Base-by-base conservation (phyloP, 2,888 invertebrate genomes). In the Meganola albula region DNA sequence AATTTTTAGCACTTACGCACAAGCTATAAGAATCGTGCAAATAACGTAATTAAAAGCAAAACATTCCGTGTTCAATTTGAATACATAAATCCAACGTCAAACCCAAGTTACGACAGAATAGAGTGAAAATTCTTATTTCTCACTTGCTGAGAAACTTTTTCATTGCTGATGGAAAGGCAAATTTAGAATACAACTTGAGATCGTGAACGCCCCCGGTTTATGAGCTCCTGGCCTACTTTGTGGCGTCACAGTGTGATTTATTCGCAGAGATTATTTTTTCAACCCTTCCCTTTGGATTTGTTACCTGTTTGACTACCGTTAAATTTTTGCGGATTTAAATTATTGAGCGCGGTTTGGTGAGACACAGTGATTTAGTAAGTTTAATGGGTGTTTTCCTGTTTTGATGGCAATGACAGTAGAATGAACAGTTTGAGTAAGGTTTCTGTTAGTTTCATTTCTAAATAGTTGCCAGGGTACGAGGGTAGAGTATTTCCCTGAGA, bases 81-180 rank as follows among this genome's bases (percentile, higher is more conserved):
- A 40, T 32, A 36, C 29, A 37, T 44, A 21, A 29, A 30, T 14
- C 27, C 23, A 10, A 26, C 29, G 47, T 53, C 49, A 44, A 11
- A 4, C 11, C 14, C 49, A 50, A 18, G 26, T 33, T 18, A 24
- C 31, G 26, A 12, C 26, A 30, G 40, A 39, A 40, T 40, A 31
- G 29, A 24, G 43, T 37, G 47, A 53, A 69, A 71, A 5, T 71
- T 67, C 63, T 52, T 56, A 66, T 69, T 61, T 65, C 58, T 51
- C 58, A 55, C 58, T 48, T 50, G 54, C 50, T 45, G 31, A 38
- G 42, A 31, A 51, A 65, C 68, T 73, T 57, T 68, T 77, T 75
- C 73, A 73, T 75, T 75, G 74, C 75, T 78, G 77, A 78, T 71
- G 76, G 63, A 75, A 74, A 76, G 65, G 54, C 56, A 54, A 63